Evolutionary conservation across 1,140 invertebrate genomes (phyloP), one percentile per base, ranked within the genome.

Genomic region (Whitmania pigra): DNA sequence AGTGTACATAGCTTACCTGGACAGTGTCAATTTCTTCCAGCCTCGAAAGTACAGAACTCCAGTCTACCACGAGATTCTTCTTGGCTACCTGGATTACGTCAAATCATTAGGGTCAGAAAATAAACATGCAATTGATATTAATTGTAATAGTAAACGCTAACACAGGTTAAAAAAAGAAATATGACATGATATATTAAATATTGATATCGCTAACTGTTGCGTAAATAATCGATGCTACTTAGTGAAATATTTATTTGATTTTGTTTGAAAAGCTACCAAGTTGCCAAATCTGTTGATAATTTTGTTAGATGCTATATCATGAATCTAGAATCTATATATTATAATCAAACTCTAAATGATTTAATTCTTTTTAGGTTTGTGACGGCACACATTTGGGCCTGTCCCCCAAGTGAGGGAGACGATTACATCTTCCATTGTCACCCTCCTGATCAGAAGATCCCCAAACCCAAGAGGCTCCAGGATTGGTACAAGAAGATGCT

Each of bases 401-500:
- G 97, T 85, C 97, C 97, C 66, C 97, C 97, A 2, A 97, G 93
- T 49, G 96, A 99, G 87, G 96, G 97, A 67, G 96, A 99, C 82
- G 96, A 99, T 83, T 99, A 99, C 82, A 99, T 99, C 76, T 99
- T 99, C 83, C 95, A 99, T 83, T 99, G 94, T 83, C 97, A 99
- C 88, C 97, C 97, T 60, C 86, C 88, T 73, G 96, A 99, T 84
- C 96, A 99, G 84, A 99, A 97, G 83, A 98, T 99, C 80, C 97
- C 97, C 43, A 99, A 99, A 84, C 96, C 96, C 55, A 99, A 99
- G 84, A 87, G 95, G 80, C 85, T 99, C 75, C 95, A 98, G 76
- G 96, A 99, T 79, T 99, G 97, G 96, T 99, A 99, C 83, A 97
- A 97, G 84, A 98, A 97, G 84, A 99, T 99, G 96, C 86, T 99